Conservation (phyloP, 2,113 vertebrate genomes). For the Peromyscus californicus region DNA sequence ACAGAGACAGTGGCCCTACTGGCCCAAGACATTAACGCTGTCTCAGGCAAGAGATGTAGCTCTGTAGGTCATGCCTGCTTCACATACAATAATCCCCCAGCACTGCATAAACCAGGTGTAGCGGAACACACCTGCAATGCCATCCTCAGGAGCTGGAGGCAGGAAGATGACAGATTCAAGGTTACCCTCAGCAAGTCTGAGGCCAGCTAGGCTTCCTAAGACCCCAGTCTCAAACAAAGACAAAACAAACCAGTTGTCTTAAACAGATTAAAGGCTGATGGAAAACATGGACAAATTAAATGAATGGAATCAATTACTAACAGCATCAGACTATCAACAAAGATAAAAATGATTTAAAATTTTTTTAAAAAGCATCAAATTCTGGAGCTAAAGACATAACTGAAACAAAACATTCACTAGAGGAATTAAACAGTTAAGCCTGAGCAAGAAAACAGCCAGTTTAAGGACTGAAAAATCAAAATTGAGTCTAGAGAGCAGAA, state of each 20-base stretch:
- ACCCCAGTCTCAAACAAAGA: background rate
- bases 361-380: background rate
- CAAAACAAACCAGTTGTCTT: background rate
- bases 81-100: background rate
- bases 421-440: background rate
- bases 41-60: background rate
- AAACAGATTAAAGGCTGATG: slow-evolving; percentile 16
- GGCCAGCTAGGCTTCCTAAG: background rate
- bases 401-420: slow-evolving; percentile 3
- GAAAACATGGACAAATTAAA: slow-evolving; percentile 19
- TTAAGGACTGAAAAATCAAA: background rate
- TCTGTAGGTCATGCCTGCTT: background rate
- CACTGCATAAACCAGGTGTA: background rate
- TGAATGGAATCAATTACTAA: slow-evolving; percentile 25
- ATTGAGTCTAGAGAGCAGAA: background rate
- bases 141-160: too few species aligned
- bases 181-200: background rate
- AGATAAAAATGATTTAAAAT: slow-evolving; percentile 3
- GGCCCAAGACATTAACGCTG: background rate
- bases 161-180: background rate
- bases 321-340: slow-evolving; percentile 25
- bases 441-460: background rate
- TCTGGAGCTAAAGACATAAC: background rate
- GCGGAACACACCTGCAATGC: background rate
- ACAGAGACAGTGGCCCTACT: background rate